Evolutionary conservation across 2,888 invertebrate species (phyloP), one percentile per base, ranked within the genome.

Genomic region (Agrotis clavis): DNA sequence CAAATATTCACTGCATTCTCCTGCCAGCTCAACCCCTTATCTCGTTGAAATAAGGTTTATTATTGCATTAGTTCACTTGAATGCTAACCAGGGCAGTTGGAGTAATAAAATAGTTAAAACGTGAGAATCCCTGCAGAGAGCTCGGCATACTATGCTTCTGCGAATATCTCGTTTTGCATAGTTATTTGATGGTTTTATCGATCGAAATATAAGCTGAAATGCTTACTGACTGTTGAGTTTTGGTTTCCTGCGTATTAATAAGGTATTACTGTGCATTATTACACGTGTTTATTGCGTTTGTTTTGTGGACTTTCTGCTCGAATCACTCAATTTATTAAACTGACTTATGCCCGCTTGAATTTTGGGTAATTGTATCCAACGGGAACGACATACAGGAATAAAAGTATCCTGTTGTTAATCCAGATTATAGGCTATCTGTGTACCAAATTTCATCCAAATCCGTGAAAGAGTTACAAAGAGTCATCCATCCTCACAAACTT

Each of bases 61-160:
- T 54, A 64, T 84, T 18, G 73, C 19, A 63, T 62, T 57, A 1
- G 45, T 76, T 63, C 73, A 67, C 57, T 72, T 19, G 21, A 59
- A 50, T 41, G 56, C 62, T 72, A 74, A 83, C 65, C 60, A 76
- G 69, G 56, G 64, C 69, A 75, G 75, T 64, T 66, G 64, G 74
- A 64, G 71, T 77, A 87, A 85, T 89, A 88, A 89, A 87, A 84
- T 89, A 93, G 90, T 88, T 86, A 84, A 92, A 90, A 91, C 93
- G 94, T 94, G 94, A 92, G 94, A 90, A 90, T 88, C 91, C 94
- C 94, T 90, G 93, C 91, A 67, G 95, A 87, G 84, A 68, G 68
- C 65, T 62, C 63, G 71, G 70, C 74, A 60, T 71, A 70, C 65
- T 78, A 68, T 81, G 83, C 83, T 74, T 86, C 93, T 83, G 93